Evolutionary conservation across 2,888 invertebrate genomes (phyloP), one percentile per base, ranked within the genome.

Genomic region (Spisula solida): DNA sequence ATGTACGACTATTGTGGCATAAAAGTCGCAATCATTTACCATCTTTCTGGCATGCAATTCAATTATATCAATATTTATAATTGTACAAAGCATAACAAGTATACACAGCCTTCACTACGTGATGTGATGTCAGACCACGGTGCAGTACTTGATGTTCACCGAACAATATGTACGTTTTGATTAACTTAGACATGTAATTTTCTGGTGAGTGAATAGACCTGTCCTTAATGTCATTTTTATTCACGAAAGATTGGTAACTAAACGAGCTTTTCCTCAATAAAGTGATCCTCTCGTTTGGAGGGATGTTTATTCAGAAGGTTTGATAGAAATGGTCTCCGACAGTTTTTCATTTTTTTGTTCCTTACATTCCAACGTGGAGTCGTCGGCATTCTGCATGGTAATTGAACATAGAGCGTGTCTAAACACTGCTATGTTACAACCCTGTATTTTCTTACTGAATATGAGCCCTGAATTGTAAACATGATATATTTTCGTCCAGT

Each of bases 221-320:
- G 90, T 83, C 87, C 90, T 92, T 92, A 91, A 92, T 88, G 92
- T 86, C 91, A 82, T 87, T 90, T 92, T 92, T 92, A 92, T 92
- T 92, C 91, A 92, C 92, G 89, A 90, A 83, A 92, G 91, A 92
- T 87, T 92, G 89, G 91, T 83, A 90, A 85, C 92, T 88, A 91
- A 92, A 91, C 85, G 91, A 91, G 90, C 91, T 90, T 90, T 89
- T 88, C 91, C 81, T 86, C 47, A 56, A 82, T 89, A 85, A 75
- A 89, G 56, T 25, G 47, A 56, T 82, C n/a, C 85, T 83, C 66
- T 60, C 16, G 81, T 48, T 85, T 81, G 83, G 60, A 55, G 70
- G 75, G 51, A 86, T 88, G 85, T 86, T 86, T 88, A 88, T 79
- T 55, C 80, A 60, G 80, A 25, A 41, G 8, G 41, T 48, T 55